Conservation (phyloP, 2,113 vertebrate genomes). For the Galeopterus variegatus region DNA sequence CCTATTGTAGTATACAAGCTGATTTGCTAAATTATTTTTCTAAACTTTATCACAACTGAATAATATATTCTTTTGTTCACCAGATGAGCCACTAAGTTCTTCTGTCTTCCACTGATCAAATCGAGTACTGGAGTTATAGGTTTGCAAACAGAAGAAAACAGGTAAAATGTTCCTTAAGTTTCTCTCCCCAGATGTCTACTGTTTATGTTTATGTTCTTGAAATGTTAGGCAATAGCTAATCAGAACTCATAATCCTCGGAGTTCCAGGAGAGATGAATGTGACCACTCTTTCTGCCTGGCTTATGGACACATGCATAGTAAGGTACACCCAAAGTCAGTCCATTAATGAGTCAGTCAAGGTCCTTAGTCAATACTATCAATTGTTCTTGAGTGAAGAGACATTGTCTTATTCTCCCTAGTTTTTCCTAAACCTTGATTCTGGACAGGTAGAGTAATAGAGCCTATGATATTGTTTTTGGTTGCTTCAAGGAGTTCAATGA, state of each 20-base stretch:
- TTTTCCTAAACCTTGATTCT: background rate
- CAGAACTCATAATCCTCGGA: background rate
- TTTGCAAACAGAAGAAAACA: background rate
- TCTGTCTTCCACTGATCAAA: background rate
- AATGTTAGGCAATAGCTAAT: background rate
- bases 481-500: background rate
- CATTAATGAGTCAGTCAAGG: background rate
- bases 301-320: background rate
- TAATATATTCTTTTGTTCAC: background rate
- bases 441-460: background rate
- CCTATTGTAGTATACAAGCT: background rate
- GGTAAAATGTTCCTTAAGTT: background rate
- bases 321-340: accelerated
- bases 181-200: background rate
- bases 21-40: background rate
- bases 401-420: background rate
- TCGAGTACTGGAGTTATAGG: background rate
- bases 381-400: background rate
- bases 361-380: too few species aligned
- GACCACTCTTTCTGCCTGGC: background rate
- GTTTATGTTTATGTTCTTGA: background rate
- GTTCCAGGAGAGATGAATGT: background rate
- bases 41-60: background rate
- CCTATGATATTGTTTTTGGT: background rate
- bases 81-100: background rate